Evolutionary conservation across 2,113 vertebrate species (phyloP).

Genomic region (Saguinus imperator): DNA sequence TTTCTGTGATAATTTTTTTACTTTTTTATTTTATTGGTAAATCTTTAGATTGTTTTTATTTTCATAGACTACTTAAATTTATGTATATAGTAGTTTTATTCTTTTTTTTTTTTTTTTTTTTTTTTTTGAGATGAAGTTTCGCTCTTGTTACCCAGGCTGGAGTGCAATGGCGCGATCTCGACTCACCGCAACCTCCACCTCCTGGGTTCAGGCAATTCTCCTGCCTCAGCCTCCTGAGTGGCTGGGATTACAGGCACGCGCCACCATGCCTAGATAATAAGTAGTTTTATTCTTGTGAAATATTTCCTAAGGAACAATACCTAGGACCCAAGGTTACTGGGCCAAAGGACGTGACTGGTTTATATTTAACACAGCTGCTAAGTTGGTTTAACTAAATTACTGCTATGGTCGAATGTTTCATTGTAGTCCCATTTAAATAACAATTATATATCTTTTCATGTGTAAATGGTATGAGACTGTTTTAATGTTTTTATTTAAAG

Average conservation of each 20-base stretch:
- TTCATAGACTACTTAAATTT: not conserved
- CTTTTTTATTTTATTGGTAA: not conserved
- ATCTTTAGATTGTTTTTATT: not conserved
- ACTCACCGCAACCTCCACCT: too few relatives aligned
- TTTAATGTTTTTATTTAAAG: not conserved
- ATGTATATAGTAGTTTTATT: not conserved
- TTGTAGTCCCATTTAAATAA: not conserved
- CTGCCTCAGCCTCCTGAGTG: too few relatives aligned
- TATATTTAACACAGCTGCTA: not conserved
- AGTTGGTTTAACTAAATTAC: not conserved
- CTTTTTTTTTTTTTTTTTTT: not conserved
- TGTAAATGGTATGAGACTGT: not conserved
- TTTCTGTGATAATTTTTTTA: not conserved
- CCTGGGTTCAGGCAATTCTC: too few relatives aligned
- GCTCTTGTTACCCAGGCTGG: too few relatives aligned
- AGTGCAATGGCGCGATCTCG: too few relatives aligned
- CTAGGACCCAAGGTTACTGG: not conserved
- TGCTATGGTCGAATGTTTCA: not conserved
- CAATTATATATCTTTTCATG: not conserved
- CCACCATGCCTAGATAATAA: too few relatives aligned
- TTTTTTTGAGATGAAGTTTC: too few relatives aligned
- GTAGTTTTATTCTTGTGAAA: not conserved
- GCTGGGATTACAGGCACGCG: too few relatives aligned
- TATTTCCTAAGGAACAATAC: not conserved
- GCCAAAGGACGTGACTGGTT: not conserved